Base-by-base conservation (phyloP, 2,888 invertebrate species). In the Sphecodes monilicornis region DNA sequence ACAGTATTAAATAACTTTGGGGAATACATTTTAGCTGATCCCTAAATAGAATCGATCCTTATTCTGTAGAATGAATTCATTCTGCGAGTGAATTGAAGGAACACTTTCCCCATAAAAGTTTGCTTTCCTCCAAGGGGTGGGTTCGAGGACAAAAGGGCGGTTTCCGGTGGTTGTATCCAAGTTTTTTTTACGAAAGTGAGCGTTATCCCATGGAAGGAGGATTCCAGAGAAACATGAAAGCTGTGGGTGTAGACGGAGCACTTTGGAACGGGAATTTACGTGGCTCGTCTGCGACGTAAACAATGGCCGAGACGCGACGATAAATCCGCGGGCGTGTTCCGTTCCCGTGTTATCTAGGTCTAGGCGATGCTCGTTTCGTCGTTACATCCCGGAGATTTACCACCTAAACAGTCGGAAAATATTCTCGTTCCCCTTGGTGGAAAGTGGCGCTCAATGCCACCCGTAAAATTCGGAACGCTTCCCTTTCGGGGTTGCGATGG, bases 301-400 rank as follows among this genome's bases (percentile, higher is more conserved):
- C 91, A 92, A 92, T 91, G 89, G 88, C 77, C 69, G 86, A 89
- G 90, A 85, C 86, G 88, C 84, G 90, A 84, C 88, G 87, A 91
- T 92, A 92, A 92, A 92, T 91, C 91, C 85, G 82, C 78, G 72
- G 69, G 80, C 80, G 73, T 68, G 77, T 81, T 57, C 68, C 77
- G 68, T 79, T 77, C 50, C 69, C 80, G 71, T 79, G 89, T 90
- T 90, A 90, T 90, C 89, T 90, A 85, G 87, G 87, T 88, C 88
- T 89, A 87, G 89, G 86, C 90, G 90, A 86, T 87, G 84, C 89
- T 82, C 88, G 83, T 85, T 88, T 32, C 66, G 41, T 26, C 75
- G 79, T 87, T 84, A 82, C 87, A 32, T 66, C 78, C 36, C 39
- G 2, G 41, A 68, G 76, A 39, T 76, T 73, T 74, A 50, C 80